These are phyloP conservation scores for Zelostemma sp. DNA, from an alignment of 1,140 invertebrate genomes.

Conservation along the genomic window DNA sequence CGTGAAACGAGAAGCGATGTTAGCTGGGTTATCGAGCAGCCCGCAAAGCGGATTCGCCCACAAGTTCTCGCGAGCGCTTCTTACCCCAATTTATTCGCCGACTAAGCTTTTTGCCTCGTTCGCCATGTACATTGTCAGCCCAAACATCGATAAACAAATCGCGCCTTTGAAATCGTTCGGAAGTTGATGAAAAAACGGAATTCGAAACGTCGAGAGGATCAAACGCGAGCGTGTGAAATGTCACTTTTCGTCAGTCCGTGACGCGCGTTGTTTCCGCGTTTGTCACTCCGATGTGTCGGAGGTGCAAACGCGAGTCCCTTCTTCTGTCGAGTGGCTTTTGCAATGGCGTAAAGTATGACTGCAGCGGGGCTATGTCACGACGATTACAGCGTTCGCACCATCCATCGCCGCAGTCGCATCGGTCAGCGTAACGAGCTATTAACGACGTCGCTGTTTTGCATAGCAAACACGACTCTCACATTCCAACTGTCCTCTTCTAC, in stretches of 20 bases:
- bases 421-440: background rate
- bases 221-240: background rate
- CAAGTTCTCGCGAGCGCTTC: background rate
- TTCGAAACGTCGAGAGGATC: no score
- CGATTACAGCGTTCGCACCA: background rate
- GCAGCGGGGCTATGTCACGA: background rate
- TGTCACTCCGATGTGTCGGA: background rate
- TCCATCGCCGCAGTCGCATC: background rate
- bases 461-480: background rate
- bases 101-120: no score
- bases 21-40: background rate
- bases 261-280: background rate
- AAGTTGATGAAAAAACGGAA: no score
- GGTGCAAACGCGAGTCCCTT: no score
- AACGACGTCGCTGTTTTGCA: background rate
- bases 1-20: constrained; percentile 3
- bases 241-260: background rate
- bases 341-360: background rate
- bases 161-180: no score
- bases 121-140: no score
- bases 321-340: background rate
- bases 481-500: background rate
- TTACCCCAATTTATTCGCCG: background rate
- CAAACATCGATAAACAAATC: no score
- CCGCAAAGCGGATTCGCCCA: background rate